A percentile compares a stretch with the other conserved stretches of the same genome.
Conservation (phyloP, 2,888 invertebrate species). For the Drosophila formosana region DNA sequence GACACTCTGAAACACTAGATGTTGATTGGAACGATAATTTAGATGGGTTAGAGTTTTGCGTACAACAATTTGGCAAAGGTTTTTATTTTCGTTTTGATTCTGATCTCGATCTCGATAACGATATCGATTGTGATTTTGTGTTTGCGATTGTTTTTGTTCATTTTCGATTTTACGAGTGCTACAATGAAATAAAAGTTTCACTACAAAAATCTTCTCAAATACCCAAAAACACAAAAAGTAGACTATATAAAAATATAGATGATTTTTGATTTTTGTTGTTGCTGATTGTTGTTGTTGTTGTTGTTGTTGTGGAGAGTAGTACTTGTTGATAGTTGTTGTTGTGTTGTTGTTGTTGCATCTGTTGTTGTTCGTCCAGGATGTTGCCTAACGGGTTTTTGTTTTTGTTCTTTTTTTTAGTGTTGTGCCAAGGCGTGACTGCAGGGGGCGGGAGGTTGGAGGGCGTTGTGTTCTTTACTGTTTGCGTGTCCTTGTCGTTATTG, state of each 20-base stretch:
- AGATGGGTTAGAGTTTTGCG: slow-evolving; percentile 84
- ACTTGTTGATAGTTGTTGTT: slow-evolving; percentile 25
- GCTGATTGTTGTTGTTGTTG: slow-evolving; percentile 38
- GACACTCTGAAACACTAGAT: slow-evolving; percentile 97
- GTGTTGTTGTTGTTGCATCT: slow-evolving; percentile 2
- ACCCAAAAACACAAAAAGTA: slow-evolving; percentile 1
- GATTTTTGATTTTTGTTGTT: slow-evolving; percentile 29
- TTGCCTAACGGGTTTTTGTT: slow-evolving; percentile 22
- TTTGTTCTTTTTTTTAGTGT: slow-evolving; percentile 9
- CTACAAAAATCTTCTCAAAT: slow-evolving; percentile 42
- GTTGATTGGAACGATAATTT: slow-evolving; percentile 84
- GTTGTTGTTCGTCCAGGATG: slow-evolving; percentile 32
- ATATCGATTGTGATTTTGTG: slow-evolving; percentile 6
- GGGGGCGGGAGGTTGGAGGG: not conserved
- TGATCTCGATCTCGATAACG: not conserved
- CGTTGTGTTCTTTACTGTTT: slow-evolving; percentile 24
- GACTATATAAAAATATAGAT: slow-evolving; percentile 29
- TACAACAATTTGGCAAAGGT: slow-evolving; percentile 82
- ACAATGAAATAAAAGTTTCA: slow-evolving; percentile 48
- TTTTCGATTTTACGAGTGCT: slow-evolving; percentile 44
- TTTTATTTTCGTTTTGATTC: slow-evolving; percentile 22
- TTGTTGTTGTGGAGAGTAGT: slow-evolving; percentile 27
- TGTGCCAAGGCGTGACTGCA: slow-evolving; percentile 3
- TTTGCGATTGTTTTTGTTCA: slow-evolving; percentile 36
- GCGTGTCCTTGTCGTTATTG: slow-evolving; percentile 30